Evolutionary conservation across 2,113 vertebrate species (phyloP).

Genomic region (Taurulus bubalis): DNA sequence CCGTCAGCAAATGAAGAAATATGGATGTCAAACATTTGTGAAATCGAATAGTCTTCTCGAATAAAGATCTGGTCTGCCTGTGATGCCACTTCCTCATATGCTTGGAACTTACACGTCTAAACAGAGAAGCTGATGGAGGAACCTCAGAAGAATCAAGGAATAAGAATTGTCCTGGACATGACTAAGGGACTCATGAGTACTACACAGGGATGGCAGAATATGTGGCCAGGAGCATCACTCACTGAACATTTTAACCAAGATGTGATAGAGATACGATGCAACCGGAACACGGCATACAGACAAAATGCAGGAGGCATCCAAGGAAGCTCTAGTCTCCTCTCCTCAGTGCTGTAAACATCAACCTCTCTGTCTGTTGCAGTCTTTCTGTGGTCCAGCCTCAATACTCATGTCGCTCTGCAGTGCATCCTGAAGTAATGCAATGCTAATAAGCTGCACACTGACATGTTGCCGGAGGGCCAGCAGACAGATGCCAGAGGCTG

Average conservation of each 20-base stretch:
- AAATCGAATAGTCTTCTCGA: too few relatives aligned
- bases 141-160: too few relatives aligned
- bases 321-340: background rate
- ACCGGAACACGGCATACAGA: background rate
- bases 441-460: constrained; percentile 49
- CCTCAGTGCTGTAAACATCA: background rate
- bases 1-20: too few relatives aligned
- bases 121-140: too few relatives aligned
- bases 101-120: too few relatives aligned
- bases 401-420: constrained; percentile 14
- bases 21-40: too few relatives aligned
- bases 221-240: too few relatives aligned
- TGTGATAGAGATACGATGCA: background rate
- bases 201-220: too few relatives aligned
- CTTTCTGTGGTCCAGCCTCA: background rate
- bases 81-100: too few relatives aligned
- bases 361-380: background rate
- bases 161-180: too few relatives aligned
- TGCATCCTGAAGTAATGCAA: constrained; percentile 20
- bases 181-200: too few relatives aligned
- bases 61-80: too few relatives aligned
- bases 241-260: background rate
- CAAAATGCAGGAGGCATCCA: background rate
- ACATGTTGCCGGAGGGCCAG: constrained; percentile 32
- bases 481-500: constrained; percentile 26